Evolutionary conservation across 2,888 invertebrate species (phyloP), one percentile per base, ranked within the genome.

Genomic region (Podotricha telesiphe): DNA sequence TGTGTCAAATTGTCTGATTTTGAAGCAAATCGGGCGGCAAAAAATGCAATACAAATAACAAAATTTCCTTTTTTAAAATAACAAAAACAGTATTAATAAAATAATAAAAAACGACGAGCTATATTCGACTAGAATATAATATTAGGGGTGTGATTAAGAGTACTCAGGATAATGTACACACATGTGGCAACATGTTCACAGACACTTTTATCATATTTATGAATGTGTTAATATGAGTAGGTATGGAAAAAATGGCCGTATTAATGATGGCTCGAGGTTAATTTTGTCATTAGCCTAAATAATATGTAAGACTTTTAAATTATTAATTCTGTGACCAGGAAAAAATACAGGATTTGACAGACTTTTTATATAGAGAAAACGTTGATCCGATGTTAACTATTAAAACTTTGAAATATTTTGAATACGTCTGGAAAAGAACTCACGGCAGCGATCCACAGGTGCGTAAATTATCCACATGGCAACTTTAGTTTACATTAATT

Each of bases 381-480:
- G 91, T 92, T 55, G 89, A 93, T 73, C 87, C 88, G 0, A 77
- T 79, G 53, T 81, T 92, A 15, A 88, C 87, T 11, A 79, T 79
- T 62, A 91, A 88, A 82, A 88, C 94, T 37, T 75, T 91, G 77
- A 89, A 88, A 76, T 93, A 94, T 81, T 92, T 93, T 68, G 92
- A 93, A 78, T 94, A 94, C 76, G 88, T 91, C 51, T 94, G 94
- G 94, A 92, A 91, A 73, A 85, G 93, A 75, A 94, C 93, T 1
- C 89, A 89, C 65, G 93, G 93, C 10, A 90, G 91, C 74, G 87
- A 92, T 71, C 88, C 93, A 15, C 93, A 93, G 82, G 91, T 89
- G 72, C 74, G 81, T 82, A 55, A 63, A 37, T 40, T 59, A 56
- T 66, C 34, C 58, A 50, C 5, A 40, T 17, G 22, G 50, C 40